phyloP scores from a whole-genome alignment of 2,113 vertebrate species.

The Megaceryle torquata region DNA sequence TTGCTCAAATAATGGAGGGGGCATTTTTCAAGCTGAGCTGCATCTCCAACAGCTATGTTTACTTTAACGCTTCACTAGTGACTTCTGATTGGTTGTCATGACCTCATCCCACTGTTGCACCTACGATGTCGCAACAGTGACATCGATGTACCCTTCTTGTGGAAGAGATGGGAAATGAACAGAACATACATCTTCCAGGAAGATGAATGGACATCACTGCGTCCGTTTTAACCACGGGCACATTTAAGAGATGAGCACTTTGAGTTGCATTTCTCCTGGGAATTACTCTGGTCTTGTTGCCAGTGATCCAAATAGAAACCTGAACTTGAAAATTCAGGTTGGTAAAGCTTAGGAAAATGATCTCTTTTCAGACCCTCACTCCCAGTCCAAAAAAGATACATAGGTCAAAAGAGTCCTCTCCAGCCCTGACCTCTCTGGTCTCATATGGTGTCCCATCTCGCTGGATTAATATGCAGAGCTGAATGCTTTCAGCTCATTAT shows the following conservation, averaged over 20 bases:
- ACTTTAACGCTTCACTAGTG: constrained; percentile 80
- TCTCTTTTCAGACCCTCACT: constrained; percentile 44
- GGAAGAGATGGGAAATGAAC: constrained; percentile 59
- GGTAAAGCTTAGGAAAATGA: constrained; percentile 54
- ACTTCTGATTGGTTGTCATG: constrained; percentile 84
- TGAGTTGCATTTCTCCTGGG: constrained; percentile 25
- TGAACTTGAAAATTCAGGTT: constrained; percentile 58
- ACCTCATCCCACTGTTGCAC: constrained; percentile 77
- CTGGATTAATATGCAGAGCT: constrained; percentile 78
- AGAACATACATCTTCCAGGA: constrained; percentile 51
- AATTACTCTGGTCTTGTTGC: constrained; percentile 31
- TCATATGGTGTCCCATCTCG: constrained; percentile 71
- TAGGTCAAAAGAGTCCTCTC: constrained; percentile 80
- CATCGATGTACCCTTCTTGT: constrained; percentile 49
- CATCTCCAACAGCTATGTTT: constrained; percentile 80
- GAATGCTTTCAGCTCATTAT: constrained; percentile 61
- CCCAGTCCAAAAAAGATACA: constrained; percentile 68
- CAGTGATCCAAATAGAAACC: constrained; percentile 19
- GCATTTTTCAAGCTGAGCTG: constrained; percentile 80
- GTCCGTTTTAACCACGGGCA: not conserved
- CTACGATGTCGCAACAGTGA: constrained; percentile 66
- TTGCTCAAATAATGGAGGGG: constrained; percentile 81
- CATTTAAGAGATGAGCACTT: constrained; percentile 17
- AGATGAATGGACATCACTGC: constrained; percentile 48
- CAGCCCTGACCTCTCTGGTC: constrained; percentile 77